Evolutionary conservation across 2,888 invertebrate species (phyloP), one percentile per base, ranked within the genome.

Genomic region (Clunio marinus): DNA sequence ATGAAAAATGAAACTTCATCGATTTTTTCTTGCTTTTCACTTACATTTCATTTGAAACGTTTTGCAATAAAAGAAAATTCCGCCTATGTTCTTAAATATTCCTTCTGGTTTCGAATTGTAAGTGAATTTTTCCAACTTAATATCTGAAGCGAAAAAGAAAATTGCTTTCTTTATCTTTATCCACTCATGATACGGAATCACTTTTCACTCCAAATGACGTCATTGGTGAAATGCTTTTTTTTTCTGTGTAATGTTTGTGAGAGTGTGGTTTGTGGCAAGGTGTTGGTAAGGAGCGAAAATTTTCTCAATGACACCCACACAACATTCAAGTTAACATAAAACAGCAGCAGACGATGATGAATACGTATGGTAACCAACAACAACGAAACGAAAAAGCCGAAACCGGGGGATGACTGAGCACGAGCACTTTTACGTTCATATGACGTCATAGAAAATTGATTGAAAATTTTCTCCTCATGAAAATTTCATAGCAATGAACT

Each of bases 401-500:
- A n/a, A 46, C 63, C 63, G 63, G 66, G 55, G 55, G 51, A 55
- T 66, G 66, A 55, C 17, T 66, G 66, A 32, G 28, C 66, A 35
- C 46, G 46, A 28, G n/a, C 25, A 46, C 27, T 66, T 65, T 66
- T 66, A 66, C 66, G 66, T 66, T 66, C 51, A 65, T 46, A 55
- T 66, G 66, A 66, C 66, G 66, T 66, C 51, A 66, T 32, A 1
- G 51, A 55, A 45, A 66, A 66, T 66, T 66, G 66, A 66, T 66
- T 66, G 51, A 25, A 22, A 45, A 24, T 35, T 22, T 55, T 51
- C 46, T 55, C 22, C 3, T 66, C 35, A 51, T 55, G 20, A 66
- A 51, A 28, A 32, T 66, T 51, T 63, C 63, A 63, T 20, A 63
- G 45, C 45, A 55, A 32, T 55, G 51, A 55, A 66, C 66, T 55